Evolutionary conservation across 2,113 vertebrate genomes (phyloP).

Genomic region (Sinocyclocheilus maitianheensis): DNA sequence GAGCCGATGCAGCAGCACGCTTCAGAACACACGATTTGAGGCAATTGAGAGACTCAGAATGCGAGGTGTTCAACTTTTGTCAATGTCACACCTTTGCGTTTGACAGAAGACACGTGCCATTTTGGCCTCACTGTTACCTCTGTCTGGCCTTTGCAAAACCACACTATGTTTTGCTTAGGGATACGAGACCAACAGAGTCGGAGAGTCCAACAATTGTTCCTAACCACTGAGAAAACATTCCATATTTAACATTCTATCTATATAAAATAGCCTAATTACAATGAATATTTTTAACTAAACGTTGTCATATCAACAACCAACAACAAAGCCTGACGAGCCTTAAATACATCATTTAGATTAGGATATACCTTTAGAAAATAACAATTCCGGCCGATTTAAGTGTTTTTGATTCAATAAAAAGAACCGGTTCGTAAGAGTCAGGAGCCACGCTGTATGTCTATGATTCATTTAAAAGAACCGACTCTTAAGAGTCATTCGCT

Average conservation of each 20-base stretch:
- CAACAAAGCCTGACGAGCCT: not conserved
- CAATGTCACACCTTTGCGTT: conserved; percentile 21
- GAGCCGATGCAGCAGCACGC: not conserved
- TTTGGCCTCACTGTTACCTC: conserved; percentile 1
- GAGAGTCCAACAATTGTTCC: not conserved
- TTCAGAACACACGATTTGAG: conserved; percentile 8
- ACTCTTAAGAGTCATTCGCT: not conserved
- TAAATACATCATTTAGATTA: not conserved
- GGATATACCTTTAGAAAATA: not conserved
- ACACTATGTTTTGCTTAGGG: not conserved
- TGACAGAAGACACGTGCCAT: conserved; percentile 55
- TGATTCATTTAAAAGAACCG: not conserved
- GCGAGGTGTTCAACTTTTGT: conserved; percentile 54
- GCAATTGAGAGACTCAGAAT: conserved; percentile 37
- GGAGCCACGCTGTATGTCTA: not conserved
- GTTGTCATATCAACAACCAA: not conserved
- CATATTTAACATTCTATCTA: not conserved
- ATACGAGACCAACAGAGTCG: not conserved
- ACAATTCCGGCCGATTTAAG: not conserved
- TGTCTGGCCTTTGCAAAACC: not conserved
- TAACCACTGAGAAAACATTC: not conserved
- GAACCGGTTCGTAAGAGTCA: not conserved
- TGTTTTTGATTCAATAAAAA: not conserved
- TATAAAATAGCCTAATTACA: not conserved
- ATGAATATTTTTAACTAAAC: not conserved